Evolutionary conservation across 2,113 vertebrate genomes (phyloP), one percentile per base, ranked within the genome.

Genomic region (Gobius niger): DNA sequence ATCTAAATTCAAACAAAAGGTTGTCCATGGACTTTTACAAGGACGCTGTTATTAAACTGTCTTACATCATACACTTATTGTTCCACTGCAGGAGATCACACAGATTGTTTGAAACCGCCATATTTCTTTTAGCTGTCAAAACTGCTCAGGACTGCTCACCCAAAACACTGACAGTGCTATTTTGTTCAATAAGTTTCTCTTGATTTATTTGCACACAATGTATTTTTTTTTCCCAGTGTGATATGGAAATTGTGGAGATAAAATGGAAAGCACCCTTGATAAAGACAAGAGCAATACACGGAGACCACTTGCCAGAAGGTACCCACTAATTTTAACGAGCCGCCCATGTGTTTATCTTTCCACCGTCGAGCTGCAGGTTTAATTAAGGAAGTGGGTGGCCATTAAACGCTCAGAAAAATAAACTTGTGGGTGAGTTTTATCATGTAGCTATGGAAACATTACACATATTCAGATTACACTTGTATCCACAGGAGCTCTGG

Each of bases 121-220:
- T 78, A 86, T 89, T 88, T 84, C 74, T 87, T 85, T 87, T 77
- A 80, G 78, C 87, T 81, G 83, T 91, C 65, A 52, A 85, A 88
- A 82, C 74, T 49, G 80, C 81, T 77, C 85, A 85, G 83, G 85
- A 90, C 85, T n/a, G n/a, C n/a, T n/a, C n/a, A 83, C 87, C 84
- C 86, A 87, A 89, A 76, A 88, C 91, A 88, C 70, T 89, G 75
- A 57, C 60, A 56, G 77, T 80, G 87, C 82, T 83, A 84, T 91
- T 92, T 88, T 76, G 76, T 74, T 87, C 87, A 87, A 86, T 87
- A 90, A 87, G 90, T 90, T 86, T 81, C 72, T 82, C 83, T 80
- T 90, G 88, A 92, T 92, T 92, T 91, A 92, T 86, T 81, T 70
- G 79, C 73, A 81, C 78, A 73, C 83, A 75, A 86, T 75, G 82